Evolutionary conservation across 2,888 invertebrate species (phyloP).

Genomic region (Cryptus viduatorius): DNA sequence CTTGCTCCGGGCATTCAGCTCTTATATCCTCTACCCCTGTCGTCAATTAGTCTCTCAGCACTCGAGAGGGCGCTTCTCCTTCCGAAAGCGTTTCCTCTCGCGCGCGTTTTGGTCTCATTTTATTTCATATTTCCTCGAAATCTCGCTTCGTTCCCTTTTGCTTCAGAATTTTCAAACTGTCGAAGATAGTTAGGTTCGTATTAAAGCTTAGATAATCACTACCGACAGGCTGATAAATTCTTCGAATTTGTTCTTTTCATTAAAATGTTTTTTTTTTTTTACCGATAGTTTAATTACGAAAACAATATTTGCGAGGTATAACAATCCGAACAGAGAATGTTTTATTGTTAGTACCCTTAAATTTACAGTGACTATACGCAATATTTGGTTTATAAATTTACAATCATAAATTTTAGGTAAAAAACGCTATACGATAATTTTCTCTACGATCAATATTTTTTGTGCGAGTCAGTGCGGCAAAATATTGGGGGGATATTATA

Average conservation of each 20-base stretch:
- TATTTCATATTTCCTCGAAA: constrained; percentile 33
- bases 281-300: not conserved
- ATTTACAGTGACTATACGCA: not conserved
- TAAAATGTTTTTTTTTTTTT: no score
- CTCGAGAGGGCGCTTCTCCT: constrained; percentile 47
- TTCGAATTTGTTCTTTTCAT: not conserved
- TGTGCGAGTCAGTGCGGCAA: not conserved
- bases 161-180: not conserved
- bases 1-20: constrained; percentile 49
- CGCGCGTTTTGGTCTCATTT: constrained; percentile 16
- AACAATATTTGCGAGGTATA: not conserved
- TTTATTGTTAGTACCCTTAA: not conserved
- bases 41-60: constrained; percentile 81
- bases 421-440: not conserved
- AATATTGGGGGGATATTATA: constrained; percentile 1
- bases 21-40: constrained; percentile 68
- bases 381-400: not conserved
- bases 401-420: not conserved
- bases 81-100: constrained; percentile 41
- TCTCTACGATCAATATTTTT: not conserved
- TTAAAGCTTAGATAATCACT: not conserved
- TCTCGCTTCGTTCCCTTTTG: not conserved
- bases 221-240: not conserved
- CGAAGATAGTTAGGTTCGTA: constrained; percentile 1
- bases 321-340: not conserved